A percentile compares a stretch with the other conserved stretches of the same genome.
Conservation (phyloP, 2,797 vertebrate genomes). For the Pelodytes ibericus region DNA sequence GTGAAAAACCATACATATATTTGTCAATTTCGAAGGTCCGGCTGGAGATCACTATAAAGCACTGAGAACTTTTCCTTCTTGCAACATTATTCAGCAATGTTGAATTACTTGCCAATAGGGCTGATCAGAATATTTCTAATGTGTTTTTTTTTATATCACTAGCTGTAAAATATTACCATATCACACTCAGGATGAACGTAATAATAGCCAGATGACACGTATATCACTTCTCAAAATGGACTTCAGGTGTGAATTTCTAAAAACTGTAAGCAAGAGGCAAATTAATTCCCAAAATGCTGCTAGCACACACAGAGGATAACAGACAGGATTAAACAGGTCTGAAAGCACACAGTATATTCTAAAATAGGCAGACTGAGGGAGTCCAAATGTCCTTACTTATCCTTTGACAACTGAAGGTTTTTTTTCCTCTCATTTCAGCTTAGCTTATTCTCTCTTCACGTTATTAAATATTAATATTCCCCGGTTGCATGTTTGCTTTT, state of each 20-base stretch:
- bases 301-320: constrained; percentile 50
- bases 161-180: constrained; percentile 28
- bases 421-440: constrained; percentile 50
- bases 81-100: no score
- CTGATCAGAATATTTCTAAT: not conserved
- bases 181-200: constrained; percentile 21
- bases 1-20: no score
- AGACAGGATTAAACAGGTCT: constrained; percentile 49
- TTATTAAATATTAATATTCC: constrained; percentile 58
- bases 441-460: constrained; percentile 39
- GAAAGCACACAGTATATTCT: constrained; percentile 44
- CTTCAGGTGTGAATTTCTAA: constrained; percentile 36
- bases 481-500: constrained; percentile 50
- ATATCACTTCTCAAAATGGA: constrained; percentile 34
- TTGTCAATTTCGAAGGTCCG: no score
- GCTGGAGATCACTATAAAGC: no score
- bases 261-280: constrained; percentile 45
- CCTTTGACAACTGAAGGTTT: constrained; percentile 52
- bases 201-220: constrained; percentile 30
- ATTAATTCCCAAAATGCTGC: constrained; percentile 51
- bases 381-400: constrained; percentile 50
- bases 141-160: constrained; percentile 17
- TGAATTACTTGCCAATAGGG: not conserved
- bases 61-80: no score
- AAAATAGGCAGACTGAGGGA: constrained; percentile 31